phyloP scores from a whole-genome alignment of 1,140 invertebrate species.

The Diachasma alloeum region DNA sequence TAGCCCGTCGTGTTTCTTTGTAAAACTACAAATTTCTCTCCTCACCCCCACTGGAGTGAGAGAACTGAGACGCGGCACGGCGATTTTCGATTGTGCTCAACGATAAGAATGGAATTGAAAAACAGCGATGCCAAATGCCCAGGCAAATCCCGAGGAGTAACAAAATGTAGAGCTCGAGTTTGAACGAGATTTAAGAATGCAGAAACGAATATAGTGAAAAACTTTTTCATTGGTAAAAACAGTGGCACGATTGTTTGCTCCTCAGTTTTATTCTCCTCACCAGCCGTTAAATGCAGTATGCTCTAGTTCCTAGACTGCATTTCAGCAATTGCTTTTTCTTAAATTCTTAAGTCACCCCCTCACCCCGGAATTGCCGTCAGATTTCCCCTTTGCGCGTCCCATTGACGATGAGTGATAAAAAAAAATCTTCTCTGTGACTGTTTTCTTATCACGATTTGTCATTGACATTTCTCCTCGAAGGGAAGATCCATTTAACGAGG shows the following conservation, averaged over 20 bases:
- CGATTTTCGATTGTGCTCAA: not conserved
- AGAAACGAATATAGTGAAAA: slow-evolving; percentile 4
- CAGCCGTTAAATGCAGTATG: not conserved
- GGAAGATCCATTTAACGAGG: not conserved
- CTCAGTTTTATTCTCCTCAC: not conserved
- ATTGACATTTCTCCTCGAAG: not conserved
- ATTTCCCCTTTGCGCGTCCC: not conserved
- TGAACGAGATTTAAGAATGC: not conserved
- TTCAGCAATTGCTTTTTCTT: not conserved
- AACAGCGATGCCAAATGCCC: slow-evolving; percentile 8
- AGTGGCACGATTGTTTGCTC: not conserved
- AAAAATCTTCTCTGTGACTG: not conserved
- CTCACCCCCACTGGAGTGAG: not conserved
- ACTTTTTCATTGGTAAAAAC: slow-evolving; percentile 14
- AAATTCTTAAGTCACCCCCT: not conserved
- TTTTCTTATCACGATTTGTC: slow-evolving; percentile 15
- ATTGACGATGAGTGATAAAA: not conserved
- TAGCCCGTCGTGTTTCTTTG: not conserved
- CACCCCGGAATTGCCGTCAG: not conserved
- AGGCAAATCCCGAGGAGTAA: slow-evolving; percentile 13
- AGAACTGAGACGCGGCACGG: not conserved
- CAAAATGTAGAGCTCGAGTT: not conserved
- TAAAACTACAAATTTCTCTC: not conserved
- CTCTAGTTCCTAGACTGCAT: too few relatives aligned
- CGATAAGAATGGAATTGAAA: slow-evolving; percentile 9